A percentile compares a stretch with the other conserved stretches of the same genome.
Conservation (phyloP, 2,888 invertebrate species). For the Acleris holmiana region DNA sequence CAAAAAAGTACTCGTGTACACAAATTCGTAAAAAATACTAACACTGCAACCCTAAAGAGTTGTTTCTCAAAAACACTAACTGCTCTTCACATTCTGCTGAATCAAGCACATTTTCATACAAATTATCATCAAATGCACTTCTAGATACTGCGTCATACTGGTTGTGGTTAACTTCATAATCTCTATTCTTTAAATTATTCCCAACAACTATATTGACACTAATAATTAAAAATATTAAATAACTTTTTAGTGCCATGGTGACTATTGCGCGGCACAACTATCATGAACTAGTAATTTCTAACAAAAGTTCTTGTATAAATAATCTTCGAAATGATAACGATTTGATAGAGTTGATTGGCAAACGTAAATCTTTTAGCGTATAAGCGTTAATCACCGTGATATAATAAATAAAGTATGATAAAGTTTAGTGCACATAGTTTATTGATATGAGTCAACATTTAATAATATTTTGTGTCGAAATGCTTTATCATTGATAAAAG, state of each 20-base stretch:
- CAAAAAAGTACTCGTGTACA: no score
- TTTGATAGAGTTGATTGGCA: not conserved
- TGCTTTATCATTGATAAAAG: no score
- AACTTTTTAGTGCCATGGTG: not conserved
- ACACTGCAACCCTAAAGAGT: constrained; percentile 39
- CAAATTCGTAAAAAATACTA: constrained; percentile 26
- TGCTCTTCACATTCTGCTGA: constrained; percentile 36
- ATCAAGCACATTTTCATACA: constrained; percentile 38
- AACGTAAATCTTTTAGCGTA: not conserved
- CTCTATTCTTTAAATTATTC: not conserved
- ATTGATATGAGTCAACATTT: not conserved
- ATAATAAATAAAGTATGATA: not conserved
- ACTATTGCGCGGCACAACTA: not conserved
- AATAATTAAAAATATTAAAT: constrained; percentile 1
- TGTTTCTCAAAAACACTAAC: constrained; percentile 35
- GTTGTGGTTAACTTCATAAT: not conserved
- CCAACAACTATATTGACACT: not conserved
- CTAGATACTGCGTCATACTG: constrained; percentile 1
- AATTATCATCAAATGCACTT: constrained; percentile 37
- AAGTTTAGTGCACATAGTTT: no score
- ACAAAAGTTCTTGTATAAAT: not conserved
- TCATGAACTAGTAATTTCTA: not conserved
- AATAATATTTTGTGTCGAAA: no score
- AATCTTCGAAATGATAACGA: not conserved
- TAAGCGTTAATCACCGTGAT: not conserved